phyloP scores from a whole-genome alignment of 2,797 vertebrate genomes.

The Leontocebus nigricollis region DNA sequence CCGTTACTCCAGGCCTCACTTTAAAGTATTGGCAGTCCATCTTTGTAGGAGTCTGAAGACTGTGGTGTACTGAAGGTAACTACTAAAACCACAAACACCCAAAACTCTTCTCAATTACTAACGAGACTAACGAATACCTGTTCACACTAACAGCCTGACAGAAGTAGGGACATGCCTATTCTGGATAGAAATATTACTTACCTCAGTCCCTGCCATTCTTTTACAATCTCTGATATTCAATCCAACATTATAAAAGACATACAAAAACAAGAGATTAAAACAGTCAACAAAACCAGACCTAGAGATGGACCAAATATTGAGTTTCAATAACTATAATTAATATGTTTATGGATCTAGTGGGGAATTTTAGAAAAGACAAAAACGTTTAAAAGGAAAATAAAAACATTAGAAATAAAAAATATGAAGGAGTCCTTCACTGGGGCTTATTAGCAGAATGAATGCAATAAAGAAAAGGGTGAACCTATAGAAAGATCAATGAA shows the following conservation, averaged over 20 bases:
- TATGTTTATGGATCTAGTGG: neutral
- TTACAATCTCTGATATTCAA: neutral
- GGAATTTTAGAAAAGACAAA: neutral
- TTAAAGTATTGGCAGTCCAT: neutral
- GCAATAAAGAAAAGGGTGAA: neutral
- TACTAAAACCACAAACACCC: neutral
- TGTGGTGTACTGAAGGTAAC: neutral
- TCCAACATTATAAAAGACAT: neutral
- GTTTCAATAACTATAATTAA: neutral
- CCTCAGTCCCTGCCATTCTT: neutral
- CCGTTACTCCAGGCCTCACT: neutral
- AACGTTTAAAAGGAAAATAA: slow-evolving; percentile 14
- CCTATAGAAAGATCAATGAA: neutral
- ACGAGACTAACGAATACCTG: neutral
- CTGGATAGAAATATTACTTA: neutral
- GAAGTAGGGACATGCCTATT: neutral
- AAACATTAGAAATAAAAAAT: slow-evolving; percentile 41
- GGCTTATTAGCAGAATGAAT: neutral
- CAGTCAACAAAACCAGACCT: neutral
- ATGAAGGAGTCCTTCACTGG: neutral
- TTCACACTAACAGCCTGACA: neutral
- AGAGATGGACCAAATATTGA: neutral
- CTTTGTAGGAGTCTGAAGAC: neutral
- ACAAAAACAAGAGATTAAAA: neutral
- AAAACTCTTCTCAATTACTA: slow-evolving; percentile 5